Conservation (phyloP, 2,888 invertebrate species). For the Bibio marci region DNA sequence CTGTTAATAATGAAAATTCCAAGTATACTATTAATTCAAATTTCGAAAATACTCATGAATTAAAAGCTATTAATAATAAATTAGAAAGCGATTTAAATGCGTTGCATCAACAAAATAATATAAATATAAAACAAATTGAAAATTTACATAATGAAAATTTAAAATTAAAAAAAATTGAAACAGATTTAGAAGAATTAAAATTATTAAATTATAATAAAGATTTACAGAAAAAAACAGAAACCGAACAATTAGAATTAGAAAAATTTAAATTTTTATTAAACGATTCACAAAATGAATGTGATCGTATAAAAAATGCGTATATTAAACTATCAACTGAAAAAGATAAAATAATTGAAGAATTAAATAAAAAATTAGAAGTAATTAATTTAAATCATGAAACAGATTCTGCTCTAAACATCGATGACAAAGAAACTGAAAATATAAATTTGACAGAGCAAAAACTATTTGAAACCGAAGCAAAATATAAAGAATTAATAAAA, state of each 20-base stretch:
- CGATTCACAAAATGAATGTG: constrained; percentile 35
- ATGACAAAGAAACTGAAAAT: constrained; percentile 35
- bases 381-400: constrained; percentile 32
- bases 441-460: constrained; percentile 34
- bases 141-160: neutral
- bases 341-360: constrained; percentile 37
- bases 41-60: constrained; percentile 25
- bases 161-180: neutral
- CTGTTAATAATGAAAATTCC: too few relatives aligned
- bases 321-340: constrained; percentile 41
- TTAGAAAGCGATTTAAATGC: constrained; percentile 28
- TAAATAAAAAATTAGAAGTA: constrained; percentile 34
- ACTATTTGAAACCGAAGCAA: constrained; percentile 21
- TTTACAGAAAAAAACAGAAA: too few relatives aligned
- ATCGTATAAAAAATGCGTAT: constrained; percentile 36
- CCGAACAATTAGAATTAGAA: constrained; percentile 28
- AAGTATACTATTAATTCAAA: too few relatives aligned
- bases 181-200: neutral
- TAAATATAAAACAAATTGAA: neutral
- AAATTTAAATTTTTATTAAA: constrained; percentile 33
- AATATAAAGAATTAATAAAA: constrained; percentile 25
- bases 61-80: constrained; percentile 26
- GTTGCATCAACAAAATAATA: constrained; percentile 16
- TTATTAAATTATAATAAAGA: too few relatives aligned
- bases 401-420: too few relatives aligned